A percentile compares a stretch with the other conserved stretches of the same genome.
phyloP scores from a whole-genome alignment of 2,113 vertebrate genomes.

The Pachycephala philippinensis region DNA sequence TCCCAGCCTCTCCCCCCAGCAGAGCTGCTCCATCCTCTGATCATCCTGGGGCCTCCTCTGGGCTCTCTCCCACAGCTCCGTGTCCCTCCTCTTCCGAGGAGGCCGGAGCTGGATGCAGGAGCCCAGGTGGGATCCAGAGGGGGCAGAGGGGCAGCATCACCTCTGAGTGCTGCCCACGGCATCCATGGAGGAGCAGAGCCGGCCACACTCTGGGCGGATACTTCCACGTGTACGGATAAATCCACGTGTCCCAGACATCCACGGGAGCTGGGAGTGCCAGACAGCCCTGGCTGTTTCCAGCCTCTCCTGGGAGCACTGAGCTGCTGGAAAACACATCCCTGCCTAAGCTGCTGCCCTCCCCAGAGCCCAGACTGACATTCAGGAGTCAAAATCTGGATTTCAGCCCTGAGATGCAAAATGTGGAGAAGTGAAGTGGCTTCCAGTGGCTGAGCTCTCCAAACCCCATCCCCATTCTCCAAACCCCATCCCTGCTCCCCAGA shows the following conservation, averaged over 20 bases:
- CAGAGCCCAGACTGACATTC: neutral
- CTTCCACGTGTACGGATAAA: neutral
- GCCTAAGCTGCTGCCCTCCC: neutral
- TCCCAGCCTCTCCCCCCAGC: neutral
- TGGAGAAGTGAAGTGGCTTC: neutral
- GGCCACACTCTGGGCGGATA: accelerated
- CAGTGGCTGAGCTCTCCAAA: neutral
- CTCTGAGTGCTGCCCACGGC: neutral
- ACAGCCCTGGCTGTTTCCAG: neutral
- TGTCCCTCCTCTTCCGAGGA: neutral
- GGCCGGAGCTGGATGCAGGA: neutral
- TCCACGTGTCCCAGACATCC: neutral
- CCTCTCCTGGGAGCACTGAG: neutral
- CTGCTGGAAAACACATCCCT: neutral
- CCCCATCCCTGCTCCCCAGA: neutral
- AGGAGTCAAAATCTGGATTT: neutral
- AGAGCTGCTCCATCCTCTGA: neutral
- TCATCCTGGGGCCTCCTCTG: neutral
- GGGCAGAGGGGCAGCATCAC: neutral
- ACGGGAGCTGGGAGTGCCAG: neutral
- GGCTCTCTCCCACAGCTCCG: neutral
- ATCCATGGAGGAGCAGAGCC: accelerated
- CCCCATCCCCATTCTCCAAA: neutral
- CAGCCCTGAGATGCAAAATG: neutral
- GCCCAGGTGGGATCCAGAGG: neutral